A percentile compares a stretch with the other conserved stretches of the same genome.
These are phyloP conservation scores for Miniopterus natalensis DNA, from an alignment of 2,113 vertebrate genomes.

Conservation along the genomic window DNA sequence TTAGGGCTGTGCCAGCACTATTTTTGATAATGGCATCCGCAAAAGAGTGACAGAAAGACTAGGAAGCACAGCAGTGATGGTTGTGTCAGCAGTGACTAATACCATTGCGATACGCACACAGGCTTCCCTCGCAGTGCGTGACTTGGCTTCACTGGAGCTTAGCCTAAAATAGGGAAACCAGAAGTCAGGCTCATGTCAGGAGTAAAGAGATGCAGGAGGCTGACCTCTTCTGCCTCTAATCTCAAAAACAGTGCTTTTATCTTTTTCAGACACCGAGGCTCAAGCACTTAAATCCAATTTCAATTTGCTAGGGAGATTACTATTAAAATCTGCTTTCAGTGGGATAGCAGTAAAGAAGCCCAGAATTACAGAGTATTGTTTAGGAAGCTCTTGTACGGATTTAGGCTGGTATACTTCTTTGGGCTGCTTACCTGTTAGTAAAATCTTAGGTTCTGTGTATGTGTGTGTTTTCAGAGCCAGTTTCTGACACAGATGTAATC, in stretches of 20 bases:
- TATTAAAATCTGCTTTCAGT: background rate
- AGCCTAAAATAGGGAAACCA: slow-evolving; percentile 22
- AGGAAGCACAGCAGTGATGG: background rate
- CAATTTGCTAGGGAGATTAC: slow-evolving; percentile 50
- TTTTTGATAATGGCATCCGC: slow-evolving; percentile 70
- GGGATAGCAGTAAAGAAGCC: background rate
- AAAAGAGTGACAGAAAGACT: slow-evolving; percentile 64
- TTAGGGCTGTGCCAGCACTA: background rate
- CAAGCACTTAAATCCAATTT: slow-evolving; percentile 63
- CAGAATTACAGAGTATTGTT: background rate
- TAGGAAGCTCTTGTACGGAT: slow-evolving; percentile 23
- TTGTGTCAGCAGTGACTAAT: slow-evolving; percentile 66
- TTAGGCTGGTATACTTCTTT: background rate
- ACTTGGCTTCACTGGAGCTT: background rate
- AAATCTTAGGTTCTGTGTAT: background rate
- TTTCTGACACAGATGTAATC: background rate
- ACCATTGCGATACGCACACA: background rate
- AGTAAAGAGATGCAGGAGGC: slow-evolving; percentile 36
- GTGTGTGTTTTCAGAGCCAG: background rate
- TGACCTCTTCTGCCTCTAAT: slow-evolving; percentile 68
- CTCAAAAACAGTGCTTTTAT: slow-evolving; percentile 42
- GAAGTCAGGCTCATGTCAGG: slow-evolving; percentile 36
- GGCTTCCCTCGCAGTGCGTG: background rate
- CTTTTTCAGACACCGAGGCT: slow-evolving; percentile 58
- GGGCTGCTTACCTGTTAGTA: background rate